Evolutionary conservation across 2,113 vertebrate species (phyloP), one percentile per base, ranked within the genome.

Genomic region (Ursus arctos): DNA sequence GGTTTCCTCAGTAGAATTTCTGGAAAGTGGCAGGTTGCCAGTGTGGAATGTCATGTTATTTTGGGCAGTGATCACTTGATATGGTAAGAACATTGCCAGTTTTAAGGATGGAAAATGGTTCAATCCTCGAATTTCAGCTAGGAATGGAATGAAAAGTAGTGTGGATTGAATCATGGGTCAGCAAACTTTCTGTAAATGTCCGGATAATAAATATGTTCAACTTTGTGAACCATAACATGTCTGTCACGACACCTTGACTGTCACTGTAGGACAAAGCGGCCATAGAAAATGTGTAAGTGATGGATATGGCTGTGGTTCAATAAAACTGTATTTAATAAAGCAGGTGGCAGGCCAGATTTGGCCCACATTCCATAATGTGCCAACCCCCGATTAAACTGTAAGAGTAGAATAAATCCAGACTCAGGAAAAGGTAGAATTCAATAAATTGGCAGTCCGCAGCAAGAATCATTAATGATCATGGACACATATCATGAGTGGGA

Each of bases 291-390:
- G 67, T 21, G n/a, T 31, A 71, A 92, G 89, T 94, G 43, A 88
- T 65, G 12, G 31, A 26, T 53, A 7, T 81, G 7, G 10, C 40
- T 86, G 11, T 59, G 26, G 28, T 53, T 85, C 19, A 55, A 19
- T 84, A 63, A 81, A 96, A 86, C 15, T n/a, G 9, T 79, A 47
- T 90, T 92, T 82, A 98, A 4, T 51, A 43, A 93, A 83, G 86
- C 0, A 86, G n/a, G n/a, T 81, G 26, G 28, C 28, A 6, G 40
- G 22, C 4, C 1, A 33, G 9, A 36, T 95, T 91, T n/a, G 13
- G 19, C 40, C 40, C 24, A 16, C 49, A 40, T n/a, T 21, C 31
- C 40, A 80, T 71, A 77, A 59, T 77, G 9, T 94, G 26, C 4
- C 76, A 94, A 72, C 1, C 10, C 3, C 33, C 91, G 12, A 74